Conservation (phyloP, 2,113 vertebrate species). For the Anas platyrhynchos region DNA sequence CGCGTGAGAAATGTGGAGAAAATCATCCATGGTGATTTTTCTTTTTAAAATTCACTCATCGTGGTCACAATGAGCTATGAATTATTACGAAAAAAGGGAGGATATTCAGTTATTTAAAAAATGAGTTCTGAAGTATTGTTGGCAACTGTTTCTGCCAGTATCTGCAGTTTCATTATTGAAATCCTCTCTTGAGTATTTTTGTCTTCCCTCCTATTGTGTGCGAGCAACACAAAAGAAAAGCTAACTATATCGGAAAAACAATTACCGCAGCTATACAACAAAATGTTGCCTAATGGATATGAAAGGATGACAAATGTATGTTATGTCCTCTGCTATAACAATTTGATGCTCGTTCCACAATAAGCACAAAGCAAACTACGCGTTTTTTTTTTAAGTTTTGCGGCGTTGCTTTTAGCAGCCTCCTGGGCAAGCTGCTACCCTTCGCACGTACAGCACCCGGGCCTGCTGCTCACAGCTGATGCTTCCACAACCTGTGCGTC, state of each 20-base stretch:
- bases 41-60: background rate
- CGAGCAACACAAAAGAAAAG: slow-evolving; percentile 50
- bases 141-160: background rate
- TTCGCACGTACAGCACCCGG: background rate
- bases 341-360: background rate
- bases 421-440: background rate
- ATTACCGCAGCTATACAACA: slow-evolving; percentile 4
- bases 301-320: slow-evolving; percentile 29
- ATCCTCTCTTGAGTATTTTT: slow-evolving; percentile 38
- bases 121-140: slow-evolving; percentile 16
- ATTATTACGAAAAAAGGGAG: background rate
- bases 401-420: background rate
- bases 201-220: slow-evolving; percentile 12
- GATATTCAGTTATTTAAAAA: background rate
- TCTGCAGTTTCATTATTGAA: slow-evolving; percentile 9
- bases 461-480: background rate
- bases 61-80: background rate
- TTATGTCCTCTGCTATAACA: background rate
- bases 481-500: background rate
- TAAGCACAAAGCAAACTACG: background rate
- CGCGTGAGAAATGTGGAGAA: background rate
- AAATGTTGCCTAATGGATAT: background rate
- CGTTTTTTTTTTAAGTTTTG: background rate
- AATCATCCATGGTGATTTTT: background rate
- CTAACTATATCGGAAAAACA: slow-evolving; percentile 25